A percentile compares a stretch with the other conserved stretches of the same genome.
These are phyloP conservation scores for Sterna hirundo DNA, from an alignment of 2,113 vertebrate species.

Conservation along the genomic window DNA sequence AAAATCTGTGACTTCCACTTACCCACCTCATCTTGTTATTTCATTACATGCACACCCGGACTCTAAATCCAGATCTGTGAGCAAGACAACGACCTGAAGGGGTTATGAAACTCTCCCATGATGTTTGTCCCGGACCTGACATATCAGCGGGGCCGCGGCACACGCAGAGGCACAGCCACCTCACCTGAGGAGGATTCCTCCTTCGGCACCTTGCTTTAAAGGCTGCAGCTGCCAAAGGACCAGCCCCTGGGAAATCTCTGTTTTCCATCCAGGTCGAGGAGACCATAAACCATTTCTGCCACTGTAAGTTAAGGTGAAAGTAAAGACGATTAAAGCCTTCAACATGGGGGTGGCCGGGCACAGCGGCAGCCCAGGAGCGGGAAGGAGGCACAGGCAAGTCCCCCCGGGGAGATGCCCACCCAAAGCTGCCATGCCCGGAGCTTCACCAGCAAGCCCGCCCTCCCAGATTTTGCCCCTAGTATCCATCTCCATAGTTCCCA, in stretches of 20 bases:
- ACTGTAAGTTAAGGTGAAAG: background rate
- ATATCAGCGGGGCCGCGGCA: background rate
- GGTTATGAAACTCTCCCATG: rapidly evolving
- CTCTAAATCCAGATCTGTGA: rapidly evolving
- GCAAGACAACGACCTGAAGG: background rate
- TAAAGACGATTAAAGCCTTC: rapidly evolving
- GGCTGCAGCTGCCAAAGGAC: background rate
- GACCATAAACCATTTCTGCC: background rate
- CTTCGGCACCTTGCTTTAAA: background rate
- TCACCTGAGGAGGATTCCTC: background rate
- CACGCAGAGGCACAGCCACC: rapidly evolving
- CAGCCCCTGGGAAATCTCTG: background rate
- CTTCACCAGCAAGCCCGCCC: background rate
- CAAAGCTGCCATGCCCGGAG: background rate
- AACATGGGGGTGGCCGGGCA: rapidly evolving
- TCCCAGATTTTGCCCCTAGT: rapidly evolving
- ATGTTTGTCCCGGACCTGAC: rapidly evolving
- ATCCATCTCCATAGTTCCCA: background rate
- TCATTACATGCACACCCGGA: rapidly evolving
- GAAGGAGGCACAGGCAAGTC: background rate
- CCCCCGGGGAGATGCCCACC: rapidly evolving
- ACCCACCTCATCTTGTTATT: background rate
- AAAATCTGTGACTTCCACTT: background rate
- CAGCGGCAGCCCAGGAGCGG: background rate
- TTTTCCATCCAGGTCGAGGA: background rate